Evolutionary conservation across 2,888 invertebrate genomes (phyloP).

Genomic region (Agonopterix heracliana): DNA sequence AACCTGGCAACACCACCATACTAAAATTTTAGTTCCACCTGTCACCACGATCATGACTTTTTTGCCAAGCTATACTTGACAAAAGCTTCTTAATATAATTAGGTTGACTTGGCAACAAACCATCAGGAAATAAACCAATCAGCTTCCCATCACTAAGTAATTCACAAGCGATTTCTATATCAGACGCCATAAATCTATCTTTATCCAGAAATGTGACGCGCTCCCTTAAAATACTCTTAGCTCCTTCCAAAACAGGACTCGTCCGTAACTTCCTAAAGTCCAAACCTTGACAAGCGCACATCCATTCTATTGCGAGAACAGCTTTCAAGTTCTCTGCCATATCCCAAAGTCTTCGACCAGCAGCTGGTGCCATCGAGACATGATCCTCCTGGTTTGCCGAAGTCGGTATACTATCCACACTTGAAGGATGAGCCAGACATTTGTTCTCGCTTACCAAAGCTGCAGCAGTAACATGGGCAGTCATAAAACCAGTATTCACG

Average conservation of each 20-base stretch:
- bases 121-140: no score
- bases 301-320: constrained; percentile 4
- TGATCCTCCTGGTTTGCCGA: constrained; percentile 7
- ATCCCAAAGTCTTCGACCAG: constrained; percentile 3
- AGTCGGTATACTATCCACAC: constrained; percentile 6
- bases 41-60: no score
- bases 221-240: background rate
- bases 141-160: background rate
- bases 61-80: no score
- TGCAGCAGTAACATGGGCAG: constrained; percentile 2
- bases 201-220: background rate
- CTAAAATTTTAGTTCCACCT: no score
- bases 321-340: constrained; percentile 4
- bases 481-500: constrained; percentile 5
- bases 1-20: no score
- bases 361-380: constrained; percentile 5
- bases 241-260: background rate
- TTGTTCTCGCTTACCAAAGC: constrained; percentile 6
- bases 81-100: no score
- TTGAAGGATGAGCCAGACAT: background rate
- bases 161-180: background rate
- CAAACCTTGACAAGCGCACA: constrained; percentile 2
- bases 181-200: background rate
- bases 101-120: no score
- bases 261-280: background rate